phyloP scores from a whole-genome alignment of 2,797 vertebrate genomes.

The Phataginus tricuspis region DNA sequence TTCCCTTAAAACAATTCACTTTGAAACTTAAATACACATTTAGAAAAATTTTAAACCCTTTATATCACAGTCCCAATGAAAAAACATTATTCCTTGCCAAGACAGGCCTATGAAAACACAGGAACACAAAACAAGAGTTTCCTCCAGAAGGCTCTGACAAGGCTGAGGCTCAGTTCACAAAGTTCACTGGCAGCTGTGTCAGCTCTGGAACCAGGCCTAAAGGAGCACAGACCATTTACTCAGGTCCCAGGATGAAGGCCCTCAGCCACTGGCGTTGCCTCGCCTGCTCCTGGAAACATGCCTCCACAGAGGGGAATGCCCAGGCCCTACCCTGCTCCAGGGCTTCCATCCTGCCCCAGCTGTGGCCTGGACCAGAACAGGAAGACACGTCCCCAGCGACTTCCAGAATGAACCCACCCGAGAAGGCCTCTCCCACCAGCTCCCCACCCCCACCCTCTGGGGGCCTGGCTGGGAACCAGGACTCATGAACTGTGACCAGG shows the following conservation, averaged over 20 bases:
- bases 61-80: not conserved
- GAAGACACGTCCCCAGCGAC: not conserved
- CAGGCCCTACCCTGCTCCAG: not conserved
- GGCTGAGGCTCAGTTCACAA: not conserved
- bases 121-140: not conserved
- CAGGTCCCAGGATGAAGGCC: not conserved
- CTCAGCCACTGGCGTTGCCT: not conserved
- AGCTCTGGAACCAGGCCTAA: not conserved
- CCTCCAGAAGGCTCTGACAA: not conserved
- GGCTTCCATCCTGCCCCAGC: not conserved
- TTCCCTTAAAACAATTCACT: not conserved
- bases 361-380: not conserved
- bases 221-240: not conserved
- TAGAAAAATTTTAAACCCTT: not conserved
- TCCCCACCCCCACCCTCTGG: too few relatives aligned
- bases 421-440: not conserved
- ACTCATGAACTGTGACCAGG: not conserved
- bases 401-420: not conserved
- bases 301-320: not conserved
- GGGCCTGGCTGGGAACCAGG: not conserved
- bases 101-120: not conserved
- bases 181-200: not conserved
- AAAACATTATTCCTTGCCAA: not conserved
- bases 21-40: not conserved
- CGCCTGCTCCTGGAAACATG: not conserved